phyloP scores from a whole-genome alignment of 2,113 vertebrate species.

The Thalassarche chlororhynchos region DNA sequence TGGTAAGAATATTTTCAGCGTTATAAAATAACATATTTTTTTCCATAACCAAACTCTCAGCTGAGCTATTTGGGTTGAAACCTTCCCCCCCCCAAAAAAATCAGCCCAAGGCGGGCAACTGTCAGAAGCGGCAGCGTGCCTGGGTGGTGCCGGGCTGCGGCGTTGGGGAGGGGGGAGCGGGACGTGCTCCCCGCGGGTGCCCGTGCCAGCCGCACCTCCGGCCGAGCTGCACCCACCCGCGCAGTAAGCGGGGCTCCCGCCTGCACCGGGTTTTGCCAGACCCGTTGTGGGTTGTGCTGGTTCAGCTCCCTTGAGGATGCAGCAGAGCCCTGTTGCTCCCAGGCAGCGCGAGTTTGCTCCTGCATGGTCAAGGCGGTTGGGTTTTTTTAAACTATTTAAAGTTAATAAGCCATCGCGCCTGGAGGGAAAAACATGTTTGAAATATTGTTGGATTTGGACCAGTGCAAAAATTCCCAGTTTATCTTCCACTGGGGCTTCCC shows the following conservation, averaged over 20 bases:
- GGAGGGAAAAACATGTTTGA: not conserved
- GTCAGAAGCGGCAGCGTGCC: too few species aligned
- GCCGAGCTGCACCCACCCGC: not conserved
- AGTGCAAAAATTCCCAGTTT: not conserved
- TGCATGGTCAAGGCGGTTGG: fast-evolving
- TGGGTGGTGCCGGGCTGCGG: not conserved
- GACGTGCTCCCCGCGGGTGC: not conserved
- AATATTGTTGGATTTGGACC: too few species aligned
- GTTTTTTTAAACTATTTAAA: not conserved
- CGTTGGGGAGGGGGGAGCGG: not conserved
- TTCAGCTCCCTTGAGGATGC: too few species aligned
- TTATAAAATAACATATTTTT: not conserved
- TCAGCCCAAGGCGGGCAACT: not conserved
- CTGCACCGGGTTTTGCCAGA: not conserved
- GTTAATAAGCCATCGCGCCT: fast-evolving
- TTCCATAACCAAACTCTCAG: not conserved
- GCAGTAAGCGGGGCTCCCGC: not conserved
- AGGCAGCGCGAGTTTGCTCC: not conserved
- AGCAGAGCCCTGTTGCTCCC: not conserved
- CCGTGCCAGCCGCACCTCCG: not conserved
- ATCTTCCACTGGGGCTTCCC: not conserved
- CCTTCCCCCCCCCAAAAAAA: not conserved
- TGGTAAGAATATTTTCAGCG: not conserved
- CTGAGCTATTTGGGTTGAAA: not conserved
- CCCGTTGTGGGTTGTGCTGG: not conserved